Evolutionary conservation across 2,888 invertebrate genomes (phyloP).

Genomic region (Tubiluchus corallicola): DNA sequence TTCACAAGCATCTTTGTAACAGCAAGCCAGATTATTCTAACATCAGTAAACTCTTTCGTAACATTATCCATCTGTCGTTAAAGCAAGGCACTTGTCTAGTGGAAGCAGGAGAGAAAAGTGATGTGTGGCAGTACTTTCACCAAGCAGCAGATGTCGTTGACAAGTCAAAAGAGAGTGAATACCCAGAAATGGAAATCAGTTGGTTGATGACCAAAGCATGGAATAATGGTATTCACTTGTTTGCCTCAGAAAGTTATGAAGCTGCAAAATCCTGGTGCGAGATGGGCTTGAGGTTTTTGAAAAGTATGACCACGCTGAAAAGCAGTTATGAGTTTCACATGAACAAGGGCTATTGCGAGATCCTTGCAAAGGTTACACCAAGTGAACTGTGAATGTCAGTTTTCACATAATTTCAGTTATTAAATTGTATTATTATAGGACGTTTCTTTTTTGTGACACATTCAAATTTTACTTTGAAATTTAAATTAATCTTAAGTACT

Average conservation of each 20-base stretch:
- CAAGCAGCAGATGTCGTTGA: constrained; percentile 21
- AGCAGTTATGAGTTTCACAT: too few species aligned
- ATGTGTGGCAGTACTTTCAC: constrained; percentile 21
- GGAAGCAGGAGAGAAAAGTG: constrained; percentile 17
- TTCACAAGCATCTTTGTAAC: constrained; percentile 21
- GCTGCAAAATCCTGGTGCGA: neutral
- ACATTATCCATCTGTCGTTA: constrained; percentile 21
- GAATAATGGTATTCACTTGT: constrained; percentile 25
- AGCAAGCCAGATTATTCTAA: constrained; percentile 17
- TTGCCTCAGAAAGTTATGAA: constrained; percentile 16
- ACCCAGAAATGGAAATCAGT: constrained; percentile 25
- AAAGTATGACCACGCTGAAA: neutral
- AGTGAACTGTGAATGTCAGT: too few species aligned
- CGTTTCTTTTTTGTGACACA: too few species aligned
- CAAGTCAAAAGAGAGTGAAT: constrained; percentile 20
- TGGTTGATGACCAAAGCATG: constrained; percentile 28
- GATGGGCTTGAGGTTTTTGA: neutral
- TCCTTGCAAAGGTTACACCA: too few species aligned
- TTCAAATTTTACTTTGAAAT: too few species aligned
- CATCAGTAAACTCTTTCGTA: constrained; percentile 22
- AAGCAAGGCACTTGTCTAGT: constrained; percentile 13
- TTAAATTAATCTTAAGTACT: too few species aligned
- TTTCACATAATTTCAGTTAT: too few species aligned
- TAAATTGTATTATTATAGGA: too few species aligned
- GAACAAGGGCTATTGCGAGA: too few species aligned